These are phyloP conservation scores for Toxonevra muliebris DNA, from an alignment of 2,888 invertebrate species.

Conservation along the genomic window DNA sequence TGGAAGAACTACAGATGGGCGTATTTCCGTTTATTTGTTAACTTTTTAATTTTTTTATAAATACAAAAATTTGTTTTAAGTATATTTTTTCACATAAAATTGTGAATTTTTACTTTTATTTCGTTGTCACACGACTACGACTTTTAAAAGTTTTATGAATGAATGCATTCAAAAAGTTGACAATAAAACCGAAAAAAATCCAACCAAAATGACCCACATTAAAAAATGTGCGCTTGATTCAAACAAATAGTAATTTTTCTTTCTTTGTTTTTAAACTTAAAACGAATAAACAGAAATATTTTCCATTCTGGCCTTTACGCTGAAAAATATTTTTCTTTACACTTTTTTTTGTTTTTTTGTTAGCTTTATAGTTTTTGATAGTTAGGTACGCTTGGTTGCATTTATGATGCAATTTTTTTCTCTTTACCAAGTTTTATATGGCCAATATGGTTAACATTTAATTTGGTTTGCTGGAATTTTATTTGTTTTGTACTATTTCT, in stretches of 20 bases:
- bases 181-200: no score
- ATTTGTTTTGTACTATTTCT: not conserved
- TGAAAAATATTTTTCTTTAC: not conserved
- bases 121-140: no score
- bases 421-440: not conserved
- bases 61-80: no score
- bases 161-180: no score
- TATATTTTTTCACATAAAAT: no score
- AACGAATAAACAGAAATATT: not conserved
- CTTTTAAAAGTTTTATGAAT: no score
- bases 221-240: not conserved
- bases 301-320: not conserved
- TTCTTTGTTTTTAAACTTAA: not conserved
- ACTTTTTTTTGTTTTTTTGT: no score
- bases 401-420: constrained; percentile 48
- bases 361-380: no score
- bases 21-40: no score
- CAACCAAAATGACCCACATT: not conserved
- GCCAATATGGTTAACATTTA: constrained; percentile 13
- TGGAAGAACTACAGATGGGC: no score
- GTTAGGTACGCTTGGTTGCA: constrained; percentile 45
- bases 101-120: no score
- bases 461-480: not conserved
- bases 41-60: no score
- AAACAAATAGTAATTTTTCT: not conserved